Evolutionary conservation across 2,113 vertebrate genomes (phyloP), one percentile per base, ranked within the genome.

Genomic region (Choloepus hoffmanni): DNA sequence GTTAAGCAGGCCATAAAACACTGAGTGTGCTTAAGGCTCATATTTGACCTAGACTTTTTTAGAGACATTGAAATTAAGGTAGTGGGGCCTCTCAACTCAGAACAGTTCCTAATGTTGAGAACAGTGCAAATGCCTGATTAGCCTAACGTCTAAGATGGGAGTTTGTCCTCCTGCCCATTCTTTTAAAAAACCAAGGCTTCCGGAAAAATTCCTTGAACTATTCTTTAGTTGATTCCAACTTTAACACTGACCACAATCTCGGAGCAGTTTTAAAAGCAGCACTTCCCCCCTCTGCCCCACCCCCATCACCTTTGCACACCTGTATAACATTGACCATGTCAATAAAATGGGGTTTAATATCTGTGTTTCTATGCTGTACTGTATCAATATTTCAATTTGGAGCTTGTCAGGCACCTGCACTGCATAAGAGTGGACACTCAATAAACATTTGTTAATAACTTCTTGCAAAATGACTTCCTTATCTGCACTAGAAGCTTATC

Each of bases 11-110:
- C 50, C 81, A 96, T 53, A 36, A 6, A 15, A 21, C 0, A 1
- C 93, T 74, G 90, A 90, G 94, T 93, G 76, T 81, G 93, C 21
- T 87, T 40, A 55, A 92, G 68, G 82, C n/a, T 55, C 36, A 8
- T 9, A 9, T 82, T 65, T 63, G 67, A 94, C 82, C 9, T 9
- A 26, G 36, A 77, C 50, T 53, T 72, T 50, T 84, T 36, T 6
- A 36, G n/a, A 68, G 6, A 60, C 18, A 18, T 8, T 12, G 58
- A 83, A 72, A 55, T 33, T 13, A 16, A 76, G 74, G 33, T 50
- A 3, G 50, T 2, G 16, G 40, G 9, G 12, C 63, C 36, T 88
- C 74, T 89, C 36, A 36, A 36, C 43, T 14, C 21, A 14, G 18
- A 68, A 33, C 19, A 70, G 55, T 40, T 50, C 6, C 40, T 74